A percentile compares a stretch with the other conserved stretches of the same genome.
Evolutionary conservation across 2,797 vertebrate species (phyloP).

Genomic region (Ibycter americanus): DNA sequence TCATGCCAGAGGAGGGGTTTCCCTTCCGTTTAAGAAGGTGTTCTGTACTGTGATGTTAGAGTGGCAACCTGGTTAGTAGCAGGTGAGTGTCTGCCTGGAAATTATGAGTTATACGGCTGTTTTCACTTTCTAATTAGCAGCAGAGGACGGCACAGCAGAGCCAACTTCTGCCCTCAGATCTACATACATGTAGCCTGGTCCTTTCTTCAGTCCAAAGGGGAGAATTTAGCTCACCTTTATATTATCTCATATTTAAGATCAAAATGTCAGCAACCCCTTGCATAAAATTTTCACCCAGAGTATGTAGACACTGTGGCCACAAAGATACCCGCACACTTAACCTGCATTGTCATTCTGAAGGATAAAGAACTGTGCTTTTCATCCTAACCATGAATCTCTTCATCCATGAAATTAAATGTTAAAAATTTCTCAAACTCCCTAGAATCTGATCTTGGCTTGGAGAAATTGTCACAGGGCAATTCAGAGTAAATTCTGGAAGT

Average conservation of each 20-base stretch:
- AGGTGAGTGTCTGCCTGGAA: not conserved
- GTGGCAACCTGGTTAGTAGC: not conserved
- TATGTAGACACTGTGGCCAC: not conserved
- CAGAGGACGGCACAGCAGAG: not conserved
- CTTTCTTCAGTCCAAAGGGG: not conserved
- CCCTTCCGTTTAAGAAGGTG: not conserved
- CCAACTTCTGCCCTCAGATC: not conserved
- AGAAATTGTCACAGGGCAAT: not conserved
- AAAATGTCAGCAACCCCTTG: not conserved
- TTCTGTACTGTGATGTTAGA: not conserved
- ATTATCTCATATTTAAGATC: not conserved
- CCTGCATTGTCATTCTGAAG: not conserved
- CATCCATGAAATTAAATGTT: not conserved
- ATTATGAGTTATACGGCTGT: not conserved
- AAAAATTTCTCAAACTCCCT: not conserved
- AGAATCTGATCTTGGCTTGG: not conserved
- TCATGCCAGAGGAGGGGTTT: not conserved
- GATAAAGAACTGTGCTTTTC: not conserved
- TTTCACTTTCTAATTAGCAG: not conserved
- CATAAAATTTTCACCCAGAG: not conserved
- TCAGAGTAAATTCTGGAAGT: not conserved
- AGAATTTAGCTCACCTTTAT: not conserved
- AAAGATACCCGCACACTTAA: not conserved
- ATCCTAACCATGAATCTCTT: not conserved
- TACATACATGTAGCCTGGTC: not conserved